Conservation (phyloP, 2,797 vertebrate genomes). For the Melanotaenia boesemani region DNA sequence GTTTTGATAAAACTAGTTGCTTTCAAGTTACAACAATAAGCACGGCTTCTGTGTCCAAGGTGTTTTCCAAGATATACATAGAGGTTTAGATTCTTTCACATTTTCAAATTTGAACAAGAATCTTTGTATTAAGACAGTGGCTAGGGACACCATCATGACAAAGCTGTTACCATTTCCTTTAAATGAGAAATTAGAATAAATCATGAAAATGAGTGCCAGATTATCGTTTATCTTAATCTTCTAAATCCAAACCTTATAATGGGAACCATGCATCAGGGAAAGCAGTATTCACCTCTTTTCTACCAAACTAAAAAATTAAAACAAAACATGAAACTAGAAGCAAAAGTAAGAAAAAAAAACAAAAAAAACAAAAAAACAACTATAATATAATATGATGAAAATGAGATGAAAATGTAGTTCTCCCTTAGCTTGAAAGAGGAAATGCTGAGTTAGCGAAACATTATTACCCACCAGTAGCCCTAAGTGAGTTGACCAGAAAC, state of each 20-base stretch:
- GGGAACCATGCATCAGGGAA: neutral
- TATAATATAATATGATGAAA: neutral
- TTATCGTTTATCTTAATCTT: neutral
- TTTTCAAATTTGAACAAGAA: neutral
- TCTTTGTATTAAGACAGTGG: neutral
- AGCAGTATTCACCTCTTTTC: neutral
- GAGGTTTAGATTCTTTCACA: neutral
- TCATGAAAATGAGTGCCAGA: neutral
- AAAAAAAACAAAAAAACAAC: neutral
- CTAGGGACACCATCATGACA: neutral
- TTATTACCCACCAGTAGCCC: neutral
- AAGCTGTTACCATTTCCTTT: neutral
- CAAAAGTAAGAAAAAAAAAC: neutral
- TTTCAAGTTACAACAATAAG: neutral
- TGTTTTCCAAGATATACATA: neutral
- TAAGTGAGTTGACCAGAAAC: constrained; percentile 35
- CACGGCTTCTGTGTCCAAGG: neutral
- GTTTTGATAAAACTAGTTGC: no score
- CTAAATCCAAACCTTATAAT: neutral
- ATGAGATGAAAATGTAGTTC: neutral
- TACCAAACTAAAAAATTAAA: neutral
- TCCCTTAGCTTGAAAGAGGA: neutral
- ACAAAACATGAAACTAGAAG: neutral
- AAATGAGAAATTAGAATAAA: neutral
- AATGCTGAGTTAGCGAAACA: constrained; percentile 6